Conservation (phyloP, 2,113 vertebrate genomes). For the Verasper variegatus region DNA sequence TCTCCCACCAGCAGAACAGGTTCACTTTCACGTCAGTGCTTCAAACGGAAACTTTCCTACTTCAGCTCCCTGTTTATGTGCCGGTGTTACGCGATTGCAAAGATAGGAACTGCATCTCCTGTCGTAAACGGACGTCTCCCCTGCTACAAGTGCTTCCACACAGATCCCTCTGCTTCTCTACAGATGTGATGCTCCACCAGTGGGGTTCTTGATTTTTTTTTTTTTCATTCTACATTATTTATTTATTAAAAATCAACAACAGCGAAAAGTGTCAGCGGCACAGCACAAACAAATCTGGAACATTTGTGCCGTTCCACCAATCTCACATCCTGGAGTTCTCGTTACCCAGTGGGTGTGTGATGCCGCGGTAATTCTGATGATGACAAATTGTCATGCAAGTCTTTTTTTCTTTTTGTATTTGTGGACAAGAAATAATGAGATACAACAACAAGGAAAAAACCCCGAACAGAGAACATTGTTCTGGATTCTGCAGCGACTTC, state of each 20-base stretch:
- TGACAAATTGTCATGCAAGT: slow-evolving; percentile 58
- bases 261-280: neutral
- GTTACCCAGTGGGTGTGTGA: slow-evolving; percentile 33
- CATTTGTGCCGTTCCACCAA: neutral
- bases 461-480: slow-evolving; percentile 51
- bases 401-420: slow-evolving; percentile 63
- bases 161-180: neutral
- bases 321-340: neutral
- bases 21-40: slow-evolving; percentile 52
- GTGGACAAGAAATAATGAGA: slow-evolving; percentile 70
- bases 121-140: slow-evolving; percentile 34
- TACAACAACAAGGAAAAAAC: slow-evolving; percentile 33
- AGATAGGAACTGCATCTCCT: slow-evolving; percentile 24
- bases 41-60: slow-evolving; percentile 66
- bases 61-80: slow-evolving; percentile 49
- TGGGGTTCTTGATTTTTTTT: no score
- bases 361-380: slow-evolving; percentile 31
- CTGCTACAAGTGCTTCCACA: slow-evolving; percentile 25
- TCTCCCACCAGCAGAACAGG: slow-evolving; percentile 47
- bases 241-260: neutral
- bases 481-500: slow-evolving; percentile 45
- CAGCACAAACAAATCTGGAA: neutral
- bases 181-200: neutral
- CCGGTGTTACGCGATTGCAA: slow-evolving; percentile 44
- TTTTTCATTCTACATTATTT: neutral